Percentiles rank a stretch among this genome's conserved stretches.
Evolutionary conservation across 1,140 invertebrate genomes (phyloP).

Genomic region (Megathymus violae): DNA sequence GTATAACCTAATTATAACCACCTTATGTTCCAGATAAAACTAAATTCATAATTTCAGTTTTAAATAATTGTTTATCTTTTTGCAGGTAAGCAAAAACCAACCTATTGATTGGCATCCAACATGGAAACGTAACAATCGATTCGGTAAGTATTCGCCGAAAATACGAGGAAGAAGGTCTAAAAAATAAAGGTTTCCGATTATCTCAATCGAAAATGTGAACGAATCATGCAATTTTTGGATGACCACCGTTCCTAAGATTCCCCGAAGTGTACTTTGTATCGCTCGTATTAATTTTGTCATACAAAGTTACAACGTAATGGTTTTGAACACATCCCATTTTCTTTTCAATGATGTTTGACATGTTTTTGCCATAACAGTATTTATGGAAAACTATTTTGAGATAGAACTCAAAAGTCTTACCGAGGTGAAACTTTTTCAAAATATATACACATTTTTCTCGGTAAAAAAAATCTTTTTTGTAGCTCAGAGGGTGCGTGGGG

Average conservation of each 20-base stretch:
- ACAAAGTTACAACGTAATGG: slow-evolving; percentile 6
- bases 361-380: slow-evolving; percentile 1
- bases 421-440: slow-evolving; percentile 18
- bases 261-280: background rate
- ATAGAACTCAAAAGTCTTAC: slow-evolving; percentile 16
- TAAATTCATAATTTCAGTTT: background rate
- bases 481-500: background rate
- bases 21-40: background rate
- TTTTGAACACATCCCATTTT: slow-evolving; percentile 9
- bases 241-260: background rate
- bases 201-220: slow-evolving; percentile 19
- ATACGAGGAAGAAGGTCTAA: background rate
- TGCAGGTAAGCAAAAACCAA: background rate
- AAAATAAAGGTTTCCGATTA: slow-evolving; percentile 14
- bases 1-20: background rate
- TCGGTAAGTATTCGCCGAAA: slow-evolving; percentile 6
- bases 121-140: background rate
- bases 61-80: background rate
- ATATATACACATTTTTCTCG: slow-evolving; percentile 13
- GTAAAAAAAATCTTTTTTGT: slow-evolving; percentile 3
- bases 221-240: slow-evolving; percentile 13
- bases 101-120: background rate
- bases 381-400: slow-evolving; percentile 7
- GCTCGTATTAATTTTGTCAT: no score
- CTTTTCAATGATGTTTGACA: slow-evolving; percentile 9